Base-by-base conservation (phyloP, 2,113 vertebrate species). In the Anarrhichthys ocellatus region DNA sequence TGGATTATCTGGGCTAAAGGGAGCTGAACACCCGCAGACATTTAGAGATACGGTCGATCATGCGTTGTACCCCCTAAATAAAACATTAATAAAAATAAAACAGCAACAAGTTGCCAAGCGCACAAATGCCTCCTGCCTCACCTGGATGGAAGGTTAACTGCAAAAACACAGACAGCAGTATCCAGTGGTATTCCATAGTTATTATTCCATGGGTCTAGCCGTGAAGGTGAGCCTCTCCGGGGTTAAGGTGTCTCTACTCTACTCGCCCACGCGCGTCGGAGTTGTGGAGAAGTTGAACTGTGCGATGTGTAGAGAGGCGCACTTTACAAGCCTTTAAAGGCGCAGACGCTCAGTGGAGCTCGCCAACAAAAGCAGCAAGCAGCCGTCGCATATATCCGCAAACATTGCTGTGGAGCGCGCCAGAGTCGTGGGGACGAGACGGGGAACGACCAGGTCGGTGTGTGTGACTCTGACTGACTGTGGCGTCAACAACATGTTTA, bases 161-260 rank as follows among this genome's bases (percentile, higher is more conserved):
- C 71, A 95, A 82, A 88, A 89, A 89, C 52, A 93, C 92, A 92
- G 83, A 84, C 86, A 95, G 90, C 85, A 95, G 91, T 84, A 94
- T 90, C 91, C 94, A 94, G 92, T 84, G 91, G 85, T 95, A 95
- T 92, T 94, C 94, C 95, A 96, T 96, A 77, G 85, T 95, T 89
- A 93, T 85, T 90, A 92, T 93, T 94, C 95, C 95, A 96, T 96
- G 92, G 90, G 93, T 91, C 71, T 86, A 72, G 86, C 81, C 85
- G 87, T 44, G 77, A 73, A 87, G 87, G 87, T 87, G 87, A 85
- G 86, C 75, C 85, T 87, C 29, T 78, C 36, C 59, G 80, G 38
- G 52, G 78, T 18, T 36, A 58, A 68, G 76, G 71, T 73, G 40
- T 75, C 79, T 75, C 76, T 54, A 20, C 42, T 81, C 44, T 64